These are phyloP conservation scores for Amblyjoppa proteus DNA, from an alignment of 2,888 invertebrate species.

Conservation along the genomic window DNA sequence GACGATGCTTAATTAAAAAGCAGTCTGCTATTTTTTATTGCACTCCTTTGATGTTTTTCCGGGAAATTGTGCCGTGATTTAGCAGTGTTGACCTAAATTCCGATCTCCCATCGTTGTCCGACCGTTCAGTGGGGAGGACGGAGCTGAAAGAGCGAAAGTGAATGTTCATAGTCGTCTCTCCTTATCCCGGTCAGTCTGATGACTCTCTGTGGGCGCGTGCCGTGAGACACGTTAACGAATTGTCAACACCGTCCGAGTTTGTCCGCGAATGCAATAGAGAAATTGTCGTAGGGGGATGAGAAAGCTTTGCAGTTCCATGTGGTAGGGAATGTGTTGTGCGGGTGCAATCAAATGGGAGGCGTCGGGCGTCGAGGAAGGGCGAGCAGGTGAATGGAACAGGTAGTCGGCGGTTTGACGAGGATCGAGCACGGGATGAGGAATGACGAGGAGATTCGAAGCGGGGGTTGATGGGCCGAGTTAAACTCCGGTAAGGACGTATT, in stretches of 20 bases:
- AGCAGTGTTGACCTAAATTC: neutral
- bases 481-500: constrained; percentile 57
- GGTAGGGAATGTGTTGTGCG: neutral
- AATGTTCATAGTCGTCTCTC: neutral
- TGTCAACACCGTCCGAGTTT: too few species aligned
- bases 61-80: neutral
- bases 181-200: too few species aligned
- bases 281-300: neutral
- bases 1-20: neutral
- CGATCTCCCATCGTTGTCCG: too few species aligned
- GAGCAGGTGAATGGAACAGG: constrained; percentile 21
- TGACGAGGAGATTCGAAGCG: constrained; percentile 42
- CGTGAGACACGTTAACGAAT: too few species aligned
- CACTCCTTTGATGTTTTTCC: neutral
- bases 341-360: neutral
- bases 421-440: constrained; percentile 24
- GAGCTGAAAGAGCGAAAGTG: too few species aligned
- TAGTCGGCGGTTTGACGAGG: constrained; percentile 15
- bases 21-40: neutral
- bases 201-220: too few species aligned
- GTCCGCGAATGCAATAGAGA: too few species aligned
- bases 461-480: constrained; percentile 62
- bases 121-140: too few species aligned
- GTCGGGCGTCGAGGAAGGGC: neutral
- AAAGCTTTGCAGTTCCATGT: neutral